Evolutionary conservation across 2,797 vertebrate species (phyloP).

Genomic region (Dallia pectoralis): DNA sequence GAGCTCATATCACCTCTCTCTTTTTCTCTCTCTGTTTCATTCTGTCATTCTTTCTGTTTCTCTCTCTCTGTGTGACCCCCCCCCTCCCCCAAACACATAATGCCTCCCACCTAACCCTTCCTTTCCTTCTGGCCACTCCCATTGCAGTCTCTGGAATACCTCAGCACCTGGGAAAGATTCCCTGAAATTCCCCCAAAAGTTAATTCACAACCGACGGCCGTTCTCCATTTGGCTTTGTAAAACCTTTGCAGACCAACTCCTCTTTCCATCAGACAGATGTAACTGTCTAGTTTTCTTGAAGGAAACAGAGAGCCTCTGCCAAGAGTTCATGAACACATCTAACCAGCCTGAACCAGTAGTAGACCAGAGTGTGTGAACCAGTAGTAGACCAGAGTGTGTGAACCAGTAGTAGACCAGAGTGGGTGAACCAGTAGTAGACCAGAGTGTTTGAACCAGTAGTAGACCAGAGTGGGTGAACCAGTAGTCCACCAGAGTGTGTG

Average conservation of each 20-base stretch:
- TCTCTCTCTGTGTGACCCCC: slow-evolving; percentile 21
- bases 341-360: slow-evolving; percentile 41
- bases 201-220: slow-evolving; percentile 68
- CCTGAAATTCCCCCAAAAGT: slow-evolving; percentile 45
- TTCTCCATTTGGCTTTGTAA: slow-evolving; percentile 64
- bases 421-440: background rate
- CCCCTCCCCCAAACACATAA: background rate
- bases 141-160: slow-evolving; percentile 57
- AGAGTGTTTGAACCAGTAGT: too few relatives aligned
- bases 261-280: slow-evolving; percentile 60
- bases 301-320: slow-evolving; percentile 33
- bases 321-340: slow-evolving; percentile 40
- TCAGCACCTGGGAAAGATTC: slow-evolving; percentile 69
- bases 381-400: too few relatives aligned
- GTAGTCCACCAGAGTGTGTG: background rate
- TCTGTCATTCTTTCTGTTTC: slow-evolving; percentile 26
- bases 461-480: background rate
- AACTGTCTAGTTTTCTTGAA: slow-evolving; percentile 62
- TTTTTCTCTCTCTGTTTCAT: slow-evolving; percentile 34
- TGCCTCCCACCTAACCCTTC: slow-evolving; percentile 13
- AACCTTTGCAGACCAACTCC: slow-evolving; percentile 65
- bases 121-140: slow-evolving; percentile 31
- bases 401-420: slow-evolving; percentile 20
- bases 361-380: background rate
- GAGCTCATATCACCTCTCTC: slow-evolving; percentile 20